These are phyloP conservation scores for Drepana falcataria DNA, from an alignment of 2,888 invertebrate species.

Conservation along the genomic window DNA sequence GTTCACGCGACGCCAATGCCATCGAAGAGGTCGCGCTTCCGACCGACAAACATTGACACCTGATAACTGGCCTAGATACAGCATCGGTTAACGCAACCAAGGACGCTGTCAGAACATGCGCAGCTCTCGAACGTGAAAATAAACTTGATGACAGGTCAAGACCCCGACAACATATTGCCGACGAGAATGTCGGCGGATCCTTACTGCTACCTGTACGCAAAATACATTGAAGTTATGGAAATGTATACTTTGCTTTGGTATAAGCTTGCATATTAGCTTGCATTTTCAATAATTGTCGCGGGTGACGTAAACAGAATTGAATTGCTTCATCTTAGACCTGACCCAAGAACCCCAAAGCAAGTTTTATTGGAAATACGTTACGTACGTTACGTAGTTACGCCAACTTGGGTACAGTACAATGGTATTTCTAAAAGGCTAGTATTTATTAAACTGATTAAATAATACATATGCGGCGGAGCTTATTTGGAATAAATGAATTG, in stretches of 20 bases:
- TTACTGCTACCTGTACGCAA: too few relatives aligned
- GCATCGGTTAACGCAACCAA: conserved; percentile 38
- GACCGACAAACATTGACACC: conserved; percentile 74
- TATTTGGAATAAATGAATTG: too few relatives aligned
- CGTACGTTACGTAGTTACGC: too few relatives aligned
- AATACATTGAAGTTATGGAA: too few relatives aligned
- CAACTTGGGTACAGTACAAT: too few relatives aligned
- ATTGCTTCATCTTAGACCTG: conserved; percentile 25
- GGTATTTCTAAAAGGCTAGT: too few relatives aligned
- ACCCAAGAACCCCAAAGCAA: conserved; percentile 12
- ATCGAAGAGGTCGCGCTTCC: conserved; percentile 47
- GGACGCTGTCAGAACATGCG: conserved; percentile 27
- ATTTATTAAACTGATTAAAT: too few relatives aligned
- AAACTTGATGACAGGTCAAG: conserved; percentile 34
- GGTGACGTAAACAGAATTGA: conserved; percentile 13
- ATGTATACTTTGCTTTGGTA: too few relatives aligned
- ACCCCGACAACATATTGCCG: conserved; percentile 5
- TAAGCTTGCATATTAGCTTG: too few relatives aligned
- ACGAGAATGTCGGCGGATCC: neutral
- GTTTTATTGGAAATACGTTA: too few relatives aligned
- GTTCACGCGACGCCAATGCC: conserved; percentile 64
- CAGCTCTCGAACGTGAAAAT: conserved; percentile 32
- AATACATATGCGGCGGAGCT: too few relatives aligned
- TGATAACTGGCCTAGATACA: conserved; percentile 61
- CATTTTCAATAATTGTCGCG: conserved; percentile 24